Evolutionary conservation across 2,797 vertebrate species (phyloP).

Genomic region (Crypturellus tataupa): DNA sequence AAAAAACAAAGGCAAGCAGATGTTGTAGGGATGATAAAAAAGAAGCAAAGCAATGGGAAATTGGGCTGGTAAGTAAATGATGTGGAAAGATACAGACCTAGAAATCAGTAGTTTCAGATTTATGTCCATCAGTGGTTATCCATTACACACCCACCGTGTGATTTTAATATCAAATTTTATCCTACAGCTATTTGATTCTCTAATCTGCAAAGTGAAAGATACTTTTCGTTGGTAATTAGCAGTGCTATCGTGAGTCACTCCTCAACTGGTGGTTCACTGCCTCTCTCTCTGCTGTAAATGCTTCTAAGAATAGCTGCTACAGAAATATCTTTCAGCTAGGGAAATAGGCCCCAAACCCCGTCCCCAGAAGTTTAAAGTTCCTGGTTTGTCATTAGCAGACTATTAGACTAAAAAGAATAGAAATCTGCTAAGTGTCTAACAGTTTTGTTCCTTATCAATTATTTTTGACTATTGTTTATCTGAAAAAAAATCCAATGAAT

Average conservation of each 20-base stretch:
- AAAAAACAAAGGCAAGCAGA: constrained; percentile 13
- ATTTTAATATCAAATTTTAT: constrained; percentile 3
- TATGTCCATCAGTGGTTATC: constrained; percentile 14
- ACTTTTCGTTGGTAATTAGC: constrained; percentile 51
- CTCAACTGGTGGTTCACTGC: background rate
- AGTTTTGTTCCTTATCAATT: background rate
- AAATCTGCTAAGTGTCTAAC: background rate
- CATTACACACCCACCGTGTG: background rate
- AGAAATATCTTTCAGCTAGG: constrained; percentile 49
- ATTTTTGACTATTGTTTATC: background rate
- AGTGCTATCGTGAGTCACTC: constrained; percentile 66
- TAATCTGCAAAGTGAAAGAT: background rate
- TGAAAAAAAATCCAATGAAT: background rate
- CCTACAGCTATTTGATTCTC: constrained; percentile 25
- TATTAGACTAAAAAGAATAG: background rate
- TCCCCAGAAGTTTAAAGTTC: constrained; percentile 12
- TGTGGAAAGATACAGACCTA: background rate
- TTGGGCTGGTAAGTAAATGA: background rate
- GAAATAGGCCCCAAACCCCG: constrained; percentile 15
- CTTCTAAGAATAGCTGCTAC: constrained; percentile 66
- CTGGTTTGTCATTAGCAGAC: background rate
- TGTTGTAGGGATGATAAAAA: constrained; percentile 10
- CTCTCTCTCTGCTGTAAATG: constrained; percentile 57
- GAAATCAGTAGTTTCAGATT: background rate
- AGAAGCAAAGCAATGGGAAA: background rate